phyloP scores from a whole-genome alignment of 2,797 vertebrate genomes.

The Gambusia yucatana region DNA sequence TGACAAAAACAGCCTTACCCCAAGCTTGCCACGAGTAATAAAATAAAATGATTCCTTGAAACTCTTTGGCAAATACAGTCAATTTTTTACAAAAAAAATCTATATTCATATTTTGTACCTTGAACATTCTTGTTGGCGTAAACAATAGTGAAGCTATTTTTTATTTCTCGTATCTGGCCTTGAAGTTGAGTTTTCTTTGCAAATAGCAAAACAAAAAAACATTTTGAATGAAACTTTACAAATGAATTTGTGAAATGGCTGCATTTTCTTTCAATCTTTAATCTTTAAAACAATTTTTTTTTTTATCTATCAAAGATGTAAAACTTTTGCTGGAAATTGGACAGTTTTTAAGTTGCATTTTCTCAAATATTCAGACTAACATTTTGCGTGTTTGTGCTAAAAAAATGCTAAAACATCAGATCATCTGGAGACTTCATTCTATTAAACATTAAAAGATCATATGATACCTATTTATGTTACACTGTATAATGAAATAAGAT shows the following conservation, averaged over 20 bases:
- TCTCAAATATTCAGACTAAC: neutral
- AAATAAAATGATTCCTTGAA: neutral
- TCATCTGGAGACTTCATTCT: neutral
- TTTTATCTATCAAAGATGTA: neutral
- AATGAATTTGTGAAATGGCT: neutral
- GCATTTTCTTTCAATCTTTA: neutral
- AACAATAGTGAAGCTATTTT: neutral
- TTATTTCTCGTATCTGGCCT: neutral
- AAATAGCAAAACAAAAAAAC: neutral
- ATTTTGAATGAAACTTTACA: neutral
- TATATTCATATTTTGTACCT: neutral
- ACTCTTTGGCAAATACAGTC: neutral
- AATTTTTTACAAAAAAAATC: neutral
- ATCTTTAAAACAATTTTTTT: too few relatives aligned
- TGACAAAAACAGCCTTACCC: neutral
- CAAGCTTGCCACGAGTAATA: neutral
- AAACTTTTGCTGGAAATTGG: neutral
- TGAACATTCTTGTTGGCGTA: neutral
- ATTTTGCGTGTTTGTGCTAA: neutral
- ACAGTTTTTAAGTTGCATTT: neutral
- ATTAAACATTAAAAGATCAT: too few relatives aligned
- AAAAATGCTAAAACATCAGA: neutral
- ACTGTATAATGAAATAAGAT: too few relatives aligned
- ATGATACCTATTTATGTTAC: too few relatives aligned
- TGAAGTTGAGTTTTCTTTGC: neutral